Conservation (phyloP, 2,113 vertebrate genomes). For the Australoheros scitulus region DNA sequence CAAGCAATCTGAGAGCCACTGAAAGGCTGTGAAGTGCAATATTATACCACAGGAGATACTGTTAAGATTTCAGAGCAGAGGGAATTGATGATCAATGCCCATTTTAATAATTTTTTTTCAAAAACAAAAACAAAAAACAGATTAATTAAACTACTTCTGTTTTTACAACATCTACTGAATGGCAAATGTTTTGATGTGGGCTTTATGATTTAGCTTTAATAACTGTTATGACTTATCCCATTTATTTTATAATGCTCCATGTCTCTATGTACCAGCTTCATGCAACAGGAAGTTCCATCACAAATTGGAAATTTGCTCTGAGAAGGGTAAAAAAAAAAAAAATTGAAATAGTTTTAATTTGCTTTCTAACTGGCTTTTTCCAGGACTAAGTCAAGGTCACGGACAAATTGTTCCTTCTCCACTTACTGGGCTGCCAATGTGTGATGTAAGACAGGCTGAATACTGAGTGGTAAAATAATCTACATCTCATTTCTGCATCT, state of each 20-base stretch:
- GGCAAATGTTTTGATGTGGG: not conserved
- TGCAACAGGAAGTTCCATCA: conserved; percentile 24
- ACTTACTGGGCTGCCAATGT: conserved; percentile 33
- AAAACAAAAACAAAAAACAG: not conserved
- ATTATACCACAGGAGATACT: not conserved
- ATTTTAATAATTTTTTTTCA: not conserved
- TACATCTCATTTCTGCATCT: conserved; percentile 51
- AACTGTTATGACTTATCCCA: conserved; percentile 40
- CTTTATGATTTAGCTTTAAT: conserved; percentile 23
- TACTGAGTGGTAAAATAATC: conserved; percentile 46
- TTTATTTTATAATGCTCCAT: conserved; percentile 48
- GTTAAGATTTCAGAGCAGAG: conserved; percentile 17
- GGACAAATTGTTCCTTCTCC: conserved; percentile 44
- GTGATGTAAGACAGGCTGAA: conserved; percentile 54
- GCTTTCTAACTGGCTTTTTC: conserved; percentile 45
- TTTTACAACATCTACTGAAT: conserved; percentile 8
- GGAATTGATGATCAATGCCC: not conserved
- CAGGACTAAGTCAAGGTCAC: conserved; percentile 69
- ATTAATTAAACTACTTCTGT: conserved; percentile 20
- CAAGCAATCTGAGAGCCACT: not conserved
- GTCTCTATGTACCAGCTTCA: conserved; percentile 3
- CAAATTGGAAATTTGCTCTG: conserved; percentile 55
- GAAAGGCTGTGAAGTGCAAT: conserved; percentile 13
- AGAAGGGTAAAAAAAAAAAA: conserved; percentile 8
- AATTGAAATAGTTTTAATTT: conserved; percentile 64